These are phyloP conservation scores for Timema cristinae DNA, from an alignment of 2,888 invertebrate genomes.

Conservation along the genomic window DNA sequence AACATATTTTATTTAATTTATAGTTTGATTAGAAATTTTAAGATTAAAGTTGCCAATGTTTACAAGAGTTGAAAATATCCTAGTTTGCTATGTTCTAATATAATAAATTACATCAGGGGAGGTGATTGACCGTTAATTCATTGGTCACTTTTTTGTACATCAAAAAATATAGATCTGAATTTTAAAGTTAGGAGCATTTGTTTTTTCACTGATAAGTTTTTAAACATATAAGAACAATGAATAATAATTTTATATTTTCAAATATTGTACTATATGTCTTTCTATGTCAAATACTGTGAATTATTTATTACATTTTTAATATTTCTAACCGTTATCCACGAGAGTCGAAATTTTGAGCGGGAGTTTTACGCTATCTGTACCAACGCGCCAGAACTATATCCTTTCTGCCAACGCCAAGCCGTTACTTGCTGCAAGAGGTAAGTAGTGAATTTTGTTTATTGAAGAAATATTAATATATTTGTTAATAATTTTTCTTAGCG, in stretches of 20 bases:
- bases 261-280: too few species aligned
- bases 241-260: neutral
- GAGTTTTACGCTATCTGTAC: conserved; percentile 27
- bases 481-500: conserved; percentile 41
- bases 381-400: conserved; percentile 25
- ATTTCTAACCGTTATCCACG: conserved; percentile 15
- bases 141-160: too few species aligned
- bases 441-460: conserved; percentile 24
- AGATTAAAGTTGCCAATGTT: too few species aligned
- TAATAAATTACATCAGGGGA: too few species aligned
- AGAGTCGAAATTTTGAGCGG: conserved; percentile 24
- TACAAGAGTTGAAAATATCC: too few species aligned
- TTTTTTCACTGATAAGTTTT: neutral
- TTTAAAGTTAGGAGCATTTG: neutral
- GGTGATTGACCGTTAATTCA: too few species aligned
- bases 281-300: too few species aligned
- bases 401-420: conserved; percentile 25
- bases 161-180: too few species aligned
- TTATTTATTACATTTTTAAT: neutral
- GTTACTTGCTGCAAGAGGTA: conserved; percentile 24
- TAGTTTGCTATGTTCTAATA: too few species aligned
- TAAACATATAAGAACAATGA: neutral
- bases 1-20: too few species aligned
- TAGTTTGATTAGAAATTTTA: too few species aligned
- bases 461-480: conserved; percentile 41